Evolutionary conservation across 53 echinoderm and acorn worm genomes (phyloP), one percentile per base, ranked within the genome.

Genomic region (Arbacia lixula): DNA sequence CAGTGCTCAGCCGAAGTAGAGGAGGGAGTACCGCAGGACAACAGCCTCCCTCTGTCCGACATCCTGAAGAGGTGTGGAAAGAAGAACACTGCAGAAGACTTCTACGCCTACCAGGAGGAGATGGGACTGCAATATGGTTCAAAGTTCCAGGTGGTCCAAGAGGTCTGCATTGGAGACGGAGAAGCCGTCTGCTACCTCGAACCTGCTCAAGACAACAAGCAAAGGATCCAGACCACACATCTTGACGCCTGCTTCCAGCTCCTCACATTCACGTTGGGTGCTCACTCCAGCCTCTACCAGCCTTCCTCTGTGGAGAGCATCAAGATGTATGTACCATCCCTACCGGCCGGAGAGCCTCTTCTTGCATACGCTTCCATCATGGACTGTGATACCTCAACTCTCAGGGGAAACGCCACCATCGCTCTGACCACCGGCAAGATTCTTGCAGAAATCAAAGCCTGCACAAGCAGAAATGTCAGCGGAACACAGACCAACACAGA

Each of bases 231-330:
- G 25, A 90, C 92, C 14, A 84, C 94, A 2, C 85, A 78, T 9
- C 79, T 93, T 4, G 90, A 90, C 83, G 89, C 91, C 16, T 93
- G 91, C 63, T 96, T 94, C 66, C 98, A 97, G 77, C 83, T 90
- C 3, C 65, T 94, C 4, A 54, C 87, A 29, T 84, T 69, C 54
- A 64, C 90, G 1, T 31, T 86, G 6, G 84, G 92, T 24, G 76
- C 87, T 43, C 61, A 74, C 12, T 85, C 92, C 2, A 86, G 92
- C 20, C 73, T 84, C 16, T 97, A 94, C 77, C 92, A 88, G 53
- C 90, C 90, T 19, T 38, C 89, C 1, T 20, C 29, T 2, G 34
- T 97, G 11, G 54, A 90, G 19, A 87, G 67, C 6, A 50, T 97
- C 20, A 85, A 83, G 35, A 86, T 97, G 92, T 65, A 86, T 42